These are phyloP conservation scores for Agrypnus murinus DNA, from an alignment of 2,888 invertebrate species.

Conservation along the genomic window DNA sequence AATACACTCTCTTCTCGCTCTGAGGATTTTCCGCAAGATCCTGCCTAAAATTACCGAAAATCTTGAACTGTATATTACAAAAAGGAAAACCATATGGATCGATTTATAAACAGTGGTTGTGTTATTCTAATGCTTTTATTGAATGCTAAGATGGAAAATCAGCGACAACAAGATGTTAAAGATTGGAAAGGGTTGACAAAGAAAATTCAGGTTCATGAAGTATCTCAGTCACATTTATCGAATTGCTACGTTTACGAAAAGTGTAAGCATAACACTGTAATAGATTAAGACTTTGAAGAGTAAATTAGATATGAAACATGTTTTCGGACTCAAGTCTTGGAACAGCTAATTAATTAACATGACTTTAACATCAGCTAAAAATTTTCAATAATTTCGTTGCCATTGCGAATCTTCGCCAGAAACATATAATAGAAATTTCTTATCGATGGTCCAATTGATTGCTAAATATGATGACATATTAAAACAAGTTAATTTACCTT, in stretches of 20 bases:
- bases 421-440: conserved; percentile 53
- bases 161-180: conserved; percentile 19
- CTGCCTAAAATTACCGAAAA: background rate
- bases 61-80: conserved; percentile 10
- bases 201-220: conserved; percentile 35
- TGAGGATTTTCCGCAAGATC: conserved; percentile 22
- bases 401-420: conserved; percentile 6
- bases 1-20: background rate
- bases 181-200: conserved; percentile 41
- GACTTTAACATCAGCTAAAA: conserved; percentile 33
- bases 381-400: conserved; percentile 38
- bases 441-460: conserved; percentile 55
- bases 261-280: conserved; percentile 21
- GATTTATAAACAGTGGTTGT: conserved; percentile 32
- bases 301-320: conserved; percentile 16
- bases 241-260: conserved; percentile 12
- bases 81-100: background rate
- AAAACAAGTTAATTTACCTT: conserved; percentile 56
- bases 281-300: conserved; percentile 24
- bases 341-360: conserved; percentile 41
- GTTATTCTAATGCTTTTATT: conserved; percentile 50
- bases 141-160: conserved; percentile 4
- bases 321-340: conserved; percentile 41
- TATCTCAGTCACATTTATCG: conserved; percentile 25
- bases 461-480: conserved; percentile 57